Percentiles rank a stretch among this genome's conserved stretches.
Evolutionary conservation across 2,888 invertebrate species (phyloP).

Genomic region (Andricus curvator): DNA sequence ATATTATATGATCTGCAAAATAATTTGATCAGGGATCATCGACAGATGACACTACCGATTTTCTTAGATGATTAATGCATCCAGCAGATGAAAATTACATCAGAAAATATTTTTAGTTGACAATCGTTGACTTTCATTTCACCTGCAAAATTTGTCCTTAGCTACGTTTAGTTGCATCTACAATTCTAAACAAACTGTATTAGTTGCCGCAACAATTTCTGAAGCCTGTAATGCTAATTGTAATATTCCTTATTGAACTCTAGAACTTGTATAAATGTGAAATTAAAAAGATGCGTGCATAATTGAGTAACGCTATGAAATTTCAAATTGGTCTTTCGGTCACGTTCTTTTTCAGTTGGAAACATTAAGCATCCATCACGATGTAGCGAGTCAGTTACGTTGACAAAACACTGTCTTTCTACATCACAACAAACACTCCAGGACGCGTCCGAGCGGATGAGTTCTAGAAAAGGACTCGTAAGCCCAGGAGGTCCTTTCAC

Average conservation of each 20-base stretch:
- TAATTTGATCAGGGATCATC: no score
- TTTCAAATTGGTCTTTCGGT: constrained; percentile 6
- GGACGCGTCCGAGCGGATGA: constrained; percentile 43
- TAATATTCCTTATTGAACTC: not conserved
- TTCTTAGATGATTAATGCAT: no score
- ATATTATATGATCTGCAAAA: no score
- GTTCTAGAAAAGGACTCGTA: constrained; percentile 32
- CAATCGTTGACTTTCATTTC: no score
- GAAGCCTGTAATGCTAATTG: no score
- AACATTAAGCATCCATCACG: constrained; percentile 36
- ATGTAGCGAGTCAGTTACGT: constrained; percentile 48
- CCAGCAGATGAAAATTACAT: no score
- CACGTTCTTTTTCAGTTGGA: constrained; percentile 26
- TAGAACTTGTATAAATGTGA: not conserved
- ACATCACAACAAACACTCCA: constrained; percentile 60
- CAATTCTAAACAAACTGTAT: no score
- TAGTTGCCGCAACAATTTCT: not conserved
- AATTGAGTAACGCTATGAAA: constrained; percentile 9
- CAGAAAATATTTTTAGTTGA: no score
- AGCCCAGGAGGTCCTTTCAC: constrained; percentile 57
- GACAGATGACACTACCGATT: no score
- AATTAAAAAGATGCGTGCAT: not conserved
- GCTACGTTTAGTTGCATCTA: no score
- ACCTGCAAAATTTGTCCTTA: no score
- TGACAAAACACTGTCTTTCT: constrained; percentile 57